Evolutionary conservation across 2,888 invertebrate species (phyloP).

Genomic region (Lithodes maja): DNA sequence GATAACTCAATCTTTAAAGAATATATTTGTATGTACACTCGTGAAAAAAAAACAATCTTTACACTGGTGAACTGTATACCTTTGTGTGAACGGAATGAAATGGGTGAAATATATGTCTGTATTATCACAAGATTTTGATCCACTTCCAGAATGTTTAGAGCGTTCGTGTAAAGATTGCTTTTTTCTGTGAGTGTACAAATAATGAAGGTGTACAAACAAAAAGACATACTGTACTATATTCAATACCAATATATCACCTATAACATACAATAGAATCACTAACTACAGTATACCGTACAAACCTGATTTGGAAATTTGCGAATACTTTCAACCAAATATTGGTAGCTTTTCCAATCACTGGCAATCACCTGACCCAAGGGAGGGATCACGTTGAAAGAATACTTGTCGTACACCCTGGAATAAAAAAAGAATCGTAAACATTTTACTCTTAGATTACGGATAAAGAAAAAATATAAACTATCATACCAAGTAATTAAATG

Average conservation of each 20-base stretch:
- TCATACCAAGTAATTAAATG: background rate
- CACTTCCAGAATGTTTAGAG: background rate
- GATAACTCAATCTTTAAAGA: no score
- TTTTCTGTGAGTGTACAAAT: background rate
- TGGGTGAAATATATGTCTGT: background rate
- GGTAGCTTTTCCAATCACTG: conserved; percentile 96
- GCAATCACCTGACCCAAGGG: conserved; percentile 95
- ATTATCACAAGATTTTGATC: background rate
- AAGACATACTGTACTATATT: background rate
- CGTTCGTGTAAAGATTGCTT: no score
- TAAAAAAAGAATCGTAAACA: background rate
- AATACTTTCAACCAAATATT: conserved; percentile 98
- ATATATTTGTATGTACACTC: background rate
- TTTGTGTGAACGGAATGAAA: background rate
- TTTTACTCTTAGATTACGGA: background rate
- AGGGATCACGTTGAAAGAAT: conserved; percentile 98
- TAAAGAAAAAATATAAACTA: background rate
- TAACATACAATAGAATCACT: background rate
- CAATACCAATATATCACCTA: background rate
- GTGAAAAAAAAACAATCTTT: background rate
- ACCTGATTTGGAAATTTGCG: conserved; percentile 96
- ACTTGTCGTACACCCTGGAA: conserved; percentile 93
- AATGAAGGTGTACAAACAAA: background rate
- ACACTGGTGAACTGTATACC: background rate
- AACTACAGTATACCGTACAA: background rate